Evolutionary conservation across 1,140 invertebrate genomes (phyloP), one percentile per base, ranked within the genome.

Genomic region (Drosophila tsacasi): DNA sequence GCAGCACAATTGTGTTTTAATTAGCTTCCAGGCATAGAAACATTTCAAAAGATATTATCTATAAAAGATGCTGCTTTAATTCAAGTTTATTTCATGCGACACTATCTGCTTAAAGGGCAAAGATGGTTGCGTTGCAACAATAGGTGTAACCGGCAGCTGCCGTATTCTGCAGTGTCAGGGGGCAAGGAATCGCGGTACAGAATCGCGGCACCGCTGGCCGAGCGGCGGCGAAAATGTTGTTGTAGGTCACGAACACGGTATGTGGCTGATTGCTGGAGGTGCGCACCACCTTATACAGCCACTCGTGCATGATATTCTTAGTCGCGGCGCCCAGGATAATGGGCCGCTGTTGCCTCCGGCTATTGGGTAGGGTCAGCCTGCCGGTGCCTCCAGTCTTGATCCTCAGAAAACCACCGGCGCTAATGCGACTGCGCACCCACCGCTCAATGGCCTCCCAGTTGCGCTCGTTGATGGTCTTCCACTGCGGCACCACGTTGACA

Each of bases 401-500:
- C n/a, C 25, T 39, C 9, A 83, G 21, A 3, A 9, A 23, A 9
- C 40, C 23, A 1, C 54, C 58, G 0, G 44, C 57, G 1, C 27
- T 40, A 2, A 67, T 79, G 12, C 47, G 62, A 21, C 49, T 65
- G 9, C 81, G 74, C 5, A 83, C 39, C 63, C 64, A 83, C 1
- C 72, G 60, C 66, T 94, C 92, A 13, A 93, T 67, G 6, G 72
- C 49, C 27, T 81, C 72, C 94, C 94, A 94, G 76, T 94, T 94
- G n/a, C 91, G 82, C 4, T 80, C 90, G 42, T 94, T 94, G 25
- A 94, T 87, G 8, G 67, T 91, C 55, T 93, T 91, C 86, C 93
- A 94, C 75, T 94, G 93, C 2, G 94, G 93, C 12, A 84, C 93
- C 0, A 83, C 91, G 69, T 94, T 95, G 0, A 93, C 72, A 62